Evolutionary conservation across 2,888 invertebrate genomes (phyloP), one percentile per base, ranked within the genome.

Genomic region (Chorisops tibialis): DNA sequence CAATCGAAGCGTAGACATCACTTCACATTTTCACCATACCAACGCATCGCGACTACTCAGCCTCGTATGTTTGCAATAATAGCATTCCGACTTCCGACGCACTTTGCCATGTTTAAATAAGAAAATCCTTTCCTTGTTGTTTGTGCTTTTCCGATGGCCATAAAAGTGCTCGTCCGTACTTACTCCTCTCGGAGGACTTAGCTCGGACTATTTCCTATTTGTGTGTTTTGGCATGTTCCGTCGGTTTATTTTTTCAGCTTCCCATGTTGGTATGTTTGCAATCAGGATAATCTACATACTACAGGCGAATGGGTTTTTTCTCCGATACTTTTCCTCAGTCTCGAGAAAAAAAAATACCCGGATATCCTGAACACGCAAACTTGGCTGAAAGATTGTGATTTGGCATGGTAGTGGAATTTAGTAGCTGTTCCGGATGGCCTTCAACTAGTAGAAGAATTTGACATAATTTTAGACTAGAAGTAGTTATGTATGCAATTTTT

Each of bases 251-350:
- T 41, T 50, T 35, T 14, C 16, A 12, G 24, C 35, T 50, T 49
- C 30, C 7, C 18, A 41, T 11, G 41, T 41, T 16, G 14, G 41
- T 50, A 37, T 59, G 59, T 59, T 59, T 59, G 48, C 41, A 30
- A 47, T 59, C 35, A 19, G 59, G 59, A 59, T 59, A 59, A 59
- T 59, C 59, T 59, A 59, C 59, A 59, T 59, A 48, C 48, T 35
- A 37, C 24, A 45, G 43, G 30, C 43, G 41, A 24, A 30, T 45
- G 14, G 7, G 37, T 37, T 12, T 18, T 41, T 41, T 12, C 7
- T 41, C 18, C 41, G 9, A 16, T 41, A 16, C 41, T 16, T 18
- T 41, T 41, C 12, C 41, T 41, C 43, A 12, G 39, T 58, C 30
- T 43, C 38, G 24, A 19, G 24, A 30, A 30, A 30, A 30, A 2